Conservation (phyloP, 2,113 vertebrate genomes). For the Odontophorus gujanensis region DNA sequence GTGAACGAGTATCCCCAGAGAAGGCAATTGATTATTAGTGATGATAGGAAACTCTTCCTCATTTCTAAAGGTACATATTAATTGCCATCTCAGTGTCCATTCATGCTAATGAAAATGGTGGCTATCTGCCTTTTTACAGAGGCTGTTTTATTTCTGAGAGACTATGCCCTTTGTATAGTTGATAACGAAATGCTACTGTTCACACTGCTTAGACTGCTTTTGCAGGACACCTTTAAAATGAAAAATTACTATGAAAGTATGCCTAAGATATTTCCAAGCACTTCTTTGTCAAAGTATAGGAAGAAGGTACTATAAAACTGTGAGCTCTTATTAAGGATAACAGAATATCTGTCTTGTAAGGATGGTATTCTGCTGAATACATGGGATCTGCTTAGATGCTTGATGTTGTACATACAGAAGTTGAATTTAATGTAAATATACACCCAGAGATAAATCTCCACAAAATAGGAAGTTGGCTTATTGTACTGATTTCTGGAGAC, state of each 20-base stretch:
- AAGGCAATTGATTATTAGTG: background rate
- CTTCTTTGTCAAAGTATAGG: background rate
- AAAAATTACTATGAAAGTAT: background rate
- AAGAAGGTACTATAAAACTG: background rate
- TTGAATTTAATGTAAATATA: background rate
- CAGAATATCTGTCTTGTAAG: background rate
- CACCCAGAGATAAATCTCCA: background rate
- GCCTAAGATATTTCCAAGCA: background rate
- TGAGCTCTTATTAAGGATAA: background rate
- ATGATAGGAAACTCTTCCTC: background rate
- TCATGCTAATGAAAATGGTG: background rate
- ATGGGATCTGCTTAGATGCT: background rate
- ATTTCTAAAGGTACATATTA: background rate
- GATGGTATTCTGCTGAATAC: background rate
- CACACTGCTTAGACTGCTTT: background rate
- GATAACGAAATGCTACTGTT: background rate
- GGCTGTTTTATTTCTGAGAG: background rate
- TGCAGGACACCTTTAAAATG: background rate
- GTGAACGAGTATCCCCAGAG: constrained; percentile 11
- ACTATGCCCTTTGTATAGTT: background rate
- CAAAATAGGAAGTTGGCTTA: background rate
- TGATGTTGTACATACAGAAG: background rate
- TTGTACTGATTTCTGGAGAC: background rate
- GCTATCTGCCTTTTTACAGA: background rate
- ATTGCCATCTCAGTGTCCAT: background rate